Evolutionary conservation across 2,113 vertebrate species (phyloP).

Genomic region (Xiphophorus hellerii): DNA sequence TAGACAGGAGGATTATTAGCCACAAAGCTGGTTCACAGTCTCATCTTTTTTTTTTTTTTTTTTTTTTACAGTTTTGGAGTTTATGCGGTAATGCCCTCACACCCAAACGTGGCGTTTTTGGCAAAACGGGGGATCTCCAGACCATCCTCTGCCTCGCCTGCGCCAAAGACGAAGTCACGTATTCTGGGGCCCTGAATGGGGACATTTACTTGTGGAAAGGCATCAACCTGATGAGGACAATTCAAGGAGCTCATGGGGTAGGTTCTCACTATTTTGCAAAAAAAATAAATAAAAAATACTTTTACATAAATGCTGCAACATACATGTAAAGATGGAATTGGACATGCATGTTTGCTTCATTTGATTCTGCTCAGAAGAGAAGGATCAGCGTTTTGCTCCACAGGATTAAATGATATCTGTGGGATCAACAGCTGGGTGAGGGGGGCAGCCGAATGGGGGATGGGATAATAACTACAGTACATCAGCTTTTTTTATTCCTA

Average conservation of each 20-base stretch:
- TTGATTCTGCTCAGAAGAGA: constrained; percentile 62
- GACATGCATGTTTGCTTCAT: constrained; percentile 26
- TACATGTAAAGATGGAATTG: constrained; percentile 3
- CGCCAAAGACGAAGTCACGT: constrained; percentile 94
- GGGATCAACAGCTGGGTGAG: constrained; percentile 76
- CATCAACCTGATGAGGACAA: constrained; percentile 91
- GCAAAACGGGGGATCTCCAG: constrained; percentile 97
- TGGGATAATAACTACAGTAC: constrained; percentile 61
- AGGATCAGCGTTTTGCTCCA: constrained; percentile 76
- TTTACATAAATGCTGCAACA: not conserved
- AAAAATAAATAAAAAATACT: not conserved
- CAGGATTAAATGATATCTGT: constrained; percentile 79
- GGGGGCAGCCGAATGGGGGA: constrained; percentile 63
- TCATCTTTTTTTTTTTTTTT: constrained; percentile 37
- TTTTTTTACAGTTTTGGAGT: constrained; percentile 92
- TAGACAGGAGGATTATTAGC: constrained; percentile 66
- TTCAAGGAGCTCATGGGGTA: constrained; percentile 96
- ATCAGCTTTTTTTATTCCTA: constrained; percentile 51
- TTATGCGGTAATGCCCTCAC: constrained; percentile 97
- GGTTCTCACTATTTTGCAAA: constrained; percentile 60
- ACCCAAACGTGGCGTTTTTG: constrained; percentile 95
- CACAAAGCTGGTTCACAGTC: constrained; percentile 42
- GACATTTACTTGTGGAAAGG: constrained; percentile 99
- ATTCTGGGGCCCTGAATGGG: constrained; percentile 96
- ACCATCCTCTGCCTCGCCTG: constrained; percentile 98